phyloP scores from a whole-genome alignment of 2,113 vertebrate genomes.

The Campylorhamphus procurvoides region DNA sequence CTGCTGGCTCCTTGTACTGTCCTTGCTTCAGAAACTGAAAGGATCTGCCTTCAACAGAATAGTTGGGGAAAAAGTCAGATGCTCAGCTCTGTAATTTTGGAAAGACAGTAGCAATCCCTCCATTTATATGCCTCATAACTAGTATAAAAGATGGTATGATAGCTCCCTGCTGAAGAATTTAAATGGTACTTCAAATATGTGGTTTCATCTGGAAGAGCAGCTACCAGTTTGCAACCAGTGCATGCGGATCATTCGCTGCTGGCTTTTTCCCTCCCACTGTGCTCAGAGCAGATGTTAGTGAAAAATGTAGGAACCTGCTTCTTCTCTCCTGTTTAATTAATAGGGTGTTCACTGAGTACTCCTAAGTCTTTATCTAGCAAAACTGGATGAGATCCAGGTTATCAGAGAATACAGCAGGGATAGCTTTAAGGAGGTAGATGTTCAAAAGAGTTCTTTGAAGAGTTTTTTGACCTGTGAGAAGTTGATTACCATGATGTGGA shows the following conservation, averaged over 20 bases:
- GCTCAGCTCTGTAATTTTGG: background rate
- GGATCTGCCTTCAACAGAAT: background rate
- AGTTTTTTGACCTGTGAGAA: slow-evolving; percentile 5
- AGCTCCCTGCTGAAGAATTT: slow-evolving; percentile 55
- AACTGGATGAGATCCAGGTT: slow-evolving; percentile 53
- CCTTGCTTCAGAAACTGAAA: background rate
- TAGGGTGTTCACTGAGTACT: slow-evolving; percentile 28
- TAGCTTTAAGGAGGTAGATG: slow-evolving; percentile 58
- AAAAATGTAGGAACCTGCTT: slow-evolving; percentile 32
- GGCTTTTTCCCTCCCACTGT: slow-evolving; percentile 33
- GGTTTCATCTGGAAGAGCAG: slow-evolving; percentile 18
- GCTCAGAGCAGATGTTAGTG: slow-evolving; percentile 48
- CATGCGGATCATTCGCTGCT: background rate
- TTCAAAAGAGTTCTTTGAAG: slow-evolving; percentile 59
- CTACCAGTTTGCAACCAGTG: slow-evolving; percentile 12
- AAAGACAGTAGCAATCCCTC: background rate
- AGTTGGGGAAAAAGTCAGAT: background rate
- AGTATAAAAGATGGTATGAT: slow-evolving; percentile 10
- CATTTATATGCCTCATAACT: slow-evolving; percentile 36
- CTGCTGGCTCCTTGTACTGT: background rate
- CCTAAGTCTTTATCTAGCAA: slow-evolving; percentile 38
- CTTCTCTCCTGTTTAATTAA: slow-evolving; percentile 21
- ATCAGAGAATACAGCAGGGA: slow-evolving; percentile 44
- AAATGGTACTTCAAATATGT: slow-evolving; percentile 37
- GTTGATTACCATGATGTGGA: slow-evolving; percentile 26